Conservation (phyloP, 2,797 vertebrate species). For the Eospalax fontanierii region DNA sequence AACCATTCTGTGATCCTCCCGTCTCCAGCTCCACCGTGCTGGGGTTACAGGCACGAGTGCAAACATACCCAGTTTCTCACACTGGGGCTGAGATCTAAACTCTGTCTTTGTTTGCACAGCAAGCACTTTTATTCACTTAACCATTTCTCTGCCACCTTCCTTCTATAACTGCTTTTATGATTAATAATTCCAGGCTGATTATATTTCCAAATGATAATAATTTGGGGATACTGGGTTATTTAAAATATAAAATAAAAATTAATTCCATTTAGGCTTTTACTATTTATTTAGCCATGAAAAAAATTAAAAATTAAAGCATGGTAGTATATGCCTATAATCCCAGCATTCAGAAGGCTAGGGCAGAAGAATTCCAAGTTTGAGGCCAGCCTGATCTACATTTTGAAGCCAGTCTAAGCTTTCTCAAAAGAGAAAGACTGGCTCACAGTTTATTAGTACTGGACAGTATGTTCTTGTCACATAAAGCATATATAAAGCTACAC, state of each 20-base stretch:
- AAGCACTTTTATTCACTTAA: neutral
- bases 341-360: no score
- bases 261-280: no score
- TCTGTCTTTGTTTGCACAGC: neutral
- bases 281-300: no score
- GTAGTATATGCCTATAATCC: no score
- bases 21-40: neutral
- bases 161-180: neutral
- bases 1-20: neutral
- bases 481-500: no score
- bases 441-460: no score
- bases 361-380: no score
- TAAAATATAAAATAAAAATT: constrained; percentile 37
- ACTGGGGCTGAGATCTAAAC: neutral
- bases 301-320: no score
- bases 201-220: constrained; percentile 8
- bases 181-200: constrained; percentile 11
- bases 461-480: no score
- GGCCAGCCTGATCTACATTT: no score
- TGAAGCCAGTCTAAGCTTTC: no score
- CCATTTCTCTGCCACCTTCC: neutral
- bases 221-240: neutral
- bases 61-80: neutral
- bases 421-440: no score
- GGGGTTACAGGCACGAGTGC: neutral